Percentiles rank a stretch among this genome's conserved stretches.
Evolutionary conservation across 2,888 invertebrate genomes (phyloP).

Genomic region (Calephelis perditalis): DNA sequence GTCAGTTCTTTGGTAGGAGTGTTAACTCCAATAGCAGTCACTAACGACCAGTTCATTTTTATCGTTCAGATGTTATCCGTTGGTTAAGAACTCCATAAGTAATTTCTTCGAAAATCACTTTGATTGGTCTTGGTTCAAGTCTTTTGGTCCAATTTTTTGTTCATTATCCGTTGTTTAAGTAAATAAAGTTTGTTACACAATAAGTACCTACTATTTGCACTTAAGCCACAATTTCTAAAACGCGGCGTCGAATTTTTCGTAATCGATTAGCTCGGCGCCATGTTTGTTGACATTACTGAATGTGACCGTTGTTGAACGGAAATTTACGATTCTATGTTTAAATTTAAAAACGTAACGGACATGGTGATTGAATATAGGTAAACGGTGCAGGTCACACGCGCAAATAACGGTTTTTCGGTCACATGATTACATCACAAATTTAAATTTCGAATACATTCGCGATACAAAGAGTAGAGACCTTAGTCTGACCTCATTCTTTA

Average conservation of each 20-base stretch:
- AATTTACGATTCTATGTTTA: constrained; percentile 47
- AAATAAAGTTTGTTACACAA: neutral
- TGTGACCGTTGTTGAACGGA: constrained; percentile 44
- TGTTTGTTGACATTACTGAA: constrained; percentile 62
- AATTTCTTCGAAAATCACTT: too few species aligned
- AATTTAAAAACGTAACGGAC: constrained; percentile 45
- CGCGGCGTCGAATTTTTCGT: constrained; percentile 51
- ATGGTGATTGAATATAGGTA: constrained; percentile 36
- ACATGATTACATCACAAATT: constrained; percentile 21
- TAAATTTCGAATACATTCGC: constrained; percentile 23
- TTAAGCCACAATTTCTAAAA: constrained; percentile 8
- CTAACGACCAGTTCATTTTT: too few species aligned
- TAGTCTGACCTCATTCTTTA: constrained; percentile 23
- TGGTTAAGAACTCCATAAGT: too few species aligned
- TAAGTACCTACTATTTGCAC: neutral
- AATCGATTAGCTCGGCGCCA: constrained; percentile 56
- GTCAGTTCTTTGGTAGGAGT: too few species aligned
- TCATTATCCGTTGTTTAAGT: neutral
- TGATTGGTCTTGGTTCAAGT: too few species aligned
- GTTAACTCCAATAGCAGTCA: too few species aligned
- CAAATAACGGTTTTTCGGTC: constrained; percentile 27
- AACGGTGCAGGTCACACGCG: constrained; percentile 26
- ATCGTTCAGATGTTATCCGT: too few species aligned
- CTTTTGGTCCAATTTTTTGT: too few species aligned
- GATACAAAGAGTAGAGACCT: constrained; percentile 15